Conservation (phyloP, 53 echinoderm and acorn worm species). For the Echinometra lucunter region DNA sequence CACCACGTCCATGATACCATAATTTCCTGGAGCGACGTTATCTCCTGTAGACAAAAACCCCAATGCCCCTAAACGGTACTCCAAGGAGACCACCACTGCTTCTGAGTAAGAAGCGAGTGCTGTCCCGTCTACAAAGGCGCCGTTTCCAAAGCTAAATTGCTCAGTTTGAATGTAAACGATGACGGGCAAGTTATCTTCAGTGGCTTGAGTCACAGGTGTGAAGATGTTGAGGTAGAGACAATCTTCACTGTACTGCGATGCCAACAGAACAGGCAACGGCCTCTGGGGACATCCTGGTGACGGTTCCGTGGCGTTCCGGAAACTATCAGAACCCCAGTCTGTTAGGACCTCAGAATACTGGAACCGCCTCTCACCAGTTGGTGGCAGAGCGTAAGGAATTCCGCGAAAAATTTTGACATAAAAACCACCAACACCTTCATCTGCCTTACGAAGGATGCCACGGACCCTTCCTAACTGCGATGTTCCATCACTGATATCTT, state of each 20-base stretch:
- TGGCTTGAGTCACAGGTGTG: conserved; percentile 39
- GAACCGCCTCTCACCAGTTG: conserved; percentile 72
- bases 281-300: conserved; percentile 70
- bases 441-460: background rate
- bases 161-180: conserved; percentile 73
- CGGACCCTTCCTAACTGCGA: background rate
- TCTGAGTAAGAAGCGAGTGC: conserved; percentile 67
- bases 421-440: conserved; percentile 40
- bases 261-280: background rate
- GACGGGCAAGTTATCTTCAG: conserved; percentile 54
- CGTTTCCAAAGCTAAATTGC: conserved; percentile 49
- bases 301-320: conserved; percentile 52
- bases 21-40: conserved; percentile 72
- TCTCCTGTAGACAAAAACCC: conserved; percentile 79
- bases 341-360: conserved; percentile 66
- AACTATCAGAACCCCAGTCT: conserved; percentile 60
- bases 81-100: conserved; percentile 74
- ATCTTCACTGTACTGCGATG: conserved; percentile 33
- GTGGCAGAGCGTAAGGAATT: conserved; percentile 81
- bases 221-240: conserved; percentile 81
- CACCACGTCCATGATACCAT: conserved; percentile 76
- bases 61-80: conserved; percentile 82
- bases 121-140: conserved; percentile 64
- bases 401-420: conserved; percentile 68
- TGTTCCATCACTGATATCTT: background rate